These are phyloP conservation scores for Lycopodina hypogea DNA, from an alignment of 37 sponge, comb jelly and placozoan species.

Conservation along the genomic window DNA sequence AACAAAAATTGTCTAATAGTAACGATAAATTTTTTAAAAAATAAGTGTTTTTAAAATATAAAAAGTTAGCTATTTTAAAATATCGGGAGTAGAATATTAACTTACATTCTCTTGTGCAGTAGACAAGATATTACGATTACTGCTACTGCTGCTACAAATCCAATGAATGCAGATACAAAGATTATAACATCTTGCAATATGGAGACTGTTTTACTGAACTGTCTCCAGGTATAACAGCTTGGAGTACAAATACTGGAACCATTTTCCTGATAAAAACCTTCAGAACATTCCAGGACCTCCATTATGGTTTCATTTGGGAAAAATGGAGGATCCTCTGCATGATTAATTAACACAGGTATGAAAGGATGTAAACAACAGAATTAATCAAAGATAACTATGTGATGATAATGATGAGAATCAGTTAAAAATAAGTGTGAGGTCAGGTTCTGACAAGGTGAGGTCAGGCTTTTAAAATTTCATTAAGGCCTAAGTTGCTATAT, in stretches of 20 bases:
- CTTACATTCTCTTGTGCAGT: not conserved
- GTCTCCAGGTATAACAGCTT: not conserved
- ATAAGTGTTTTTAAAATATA: no score
- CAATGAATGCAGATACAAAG: constrained; percentile 3
- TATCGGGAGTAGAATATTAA: not conserved
- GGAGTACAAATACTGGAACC: not conserved
- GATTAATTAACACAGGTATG: no score
- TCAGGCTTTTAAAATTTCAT: no score
- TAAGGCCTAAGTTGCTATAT: no score
- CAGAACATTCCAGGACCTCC: not conserved
- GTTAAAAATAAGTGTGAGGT: no score
- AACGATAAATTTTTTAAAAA: no score
- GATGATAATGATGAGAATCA: no score
- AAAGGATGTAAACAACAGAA: no score
- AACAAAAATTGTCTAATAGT: not conserved
- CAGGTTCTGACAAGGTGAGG: no score
- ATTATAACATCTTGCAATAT: not conserved
- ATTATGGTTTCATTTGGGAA: not conserved
- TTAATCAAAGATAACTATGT: no score
- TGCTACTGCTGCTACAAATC: not conserved
- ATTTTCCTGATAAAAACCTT: not conserved
- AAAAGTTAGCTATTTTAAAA: no score
- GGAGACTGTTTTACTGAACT: not conserved
- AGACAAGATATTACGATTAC: not conserved
- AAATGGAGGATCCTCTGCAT: no score